A percentile compares a stretch with the other conserved stretches of the same genome.
Conservation (phyloP, 1,140 invertebrate genomes). For the Dendroctonus valens region DNA sequence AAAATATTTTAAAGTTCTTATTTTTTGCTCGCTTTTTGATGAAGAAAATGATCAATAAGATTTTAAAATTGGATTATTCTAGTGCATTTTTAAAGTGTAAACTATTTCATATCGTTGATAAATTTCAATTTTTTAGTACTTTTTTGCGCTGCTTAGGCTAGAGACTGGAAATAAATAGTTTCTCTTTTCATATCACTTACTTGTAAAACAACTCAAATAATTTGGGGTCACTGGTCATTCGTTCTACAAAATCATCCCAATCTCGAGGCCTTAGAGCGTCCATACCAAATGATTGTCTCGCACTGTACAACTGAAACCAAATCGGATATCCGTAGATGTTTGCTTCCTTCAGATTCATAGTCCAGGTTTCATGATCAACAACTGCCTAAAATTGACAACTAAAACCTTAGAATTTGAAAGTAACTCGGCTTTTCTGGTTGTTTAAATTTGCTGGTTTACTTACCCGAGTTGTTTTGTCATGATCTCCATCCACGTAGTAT, state of each 20-base stretch:
- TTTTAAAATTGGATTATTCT: too few species aligned
- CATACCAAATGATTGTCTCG: slow-evolving; percentile 78
- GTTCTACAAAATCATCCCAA: slow-evolving; percentile 82
- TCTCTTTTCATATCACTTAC: slow-evolving; percentile 56
- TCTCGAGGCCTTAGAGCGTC: slow-evolving; percentile 75
- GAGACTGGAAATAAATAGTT: too few species aligned
- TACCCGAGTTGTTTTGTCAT: slow-evolving; percentile 77
- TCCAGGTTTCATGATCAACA: slow-evolving; percentile 92
- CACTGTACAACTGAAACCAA: slow-evolving; percentile 89
- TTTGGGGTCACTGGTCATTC: slow-evolving; percentile 79
- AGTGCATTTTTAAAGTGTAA: too few species aligned
- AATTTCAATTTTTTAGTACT: too few species aligned
- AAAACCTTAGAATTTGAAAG: not conserved
- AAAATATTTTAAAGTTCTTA: too few species aligned
- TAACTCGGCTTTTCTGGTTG: too few species aligned
- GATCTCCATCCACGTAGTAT: slow-evolving; percentile 94
- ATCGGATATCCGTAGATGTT: slow-evolving; percentile 86
- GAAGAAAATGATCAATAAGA: too few species aligned
- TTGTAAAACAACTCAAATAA: slow-evolving; percentile 88
- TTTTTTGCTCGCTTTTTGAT: too few species aligned
- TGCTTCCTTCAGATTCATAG: slow-evolving; percentile 92
- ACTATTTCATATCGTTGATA: too few species aligned
- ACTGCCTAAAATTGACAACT: slow-evolving; percentile 64
- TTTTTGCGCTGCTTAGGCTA: too few species aligned
- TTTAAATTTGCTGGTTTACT: too few species aligned